These are phyloP conservation scores for Drosophila lutescens DNA, from an alignment of 2,888 invertebrate species.

Conservation along the genomic window DNA sequence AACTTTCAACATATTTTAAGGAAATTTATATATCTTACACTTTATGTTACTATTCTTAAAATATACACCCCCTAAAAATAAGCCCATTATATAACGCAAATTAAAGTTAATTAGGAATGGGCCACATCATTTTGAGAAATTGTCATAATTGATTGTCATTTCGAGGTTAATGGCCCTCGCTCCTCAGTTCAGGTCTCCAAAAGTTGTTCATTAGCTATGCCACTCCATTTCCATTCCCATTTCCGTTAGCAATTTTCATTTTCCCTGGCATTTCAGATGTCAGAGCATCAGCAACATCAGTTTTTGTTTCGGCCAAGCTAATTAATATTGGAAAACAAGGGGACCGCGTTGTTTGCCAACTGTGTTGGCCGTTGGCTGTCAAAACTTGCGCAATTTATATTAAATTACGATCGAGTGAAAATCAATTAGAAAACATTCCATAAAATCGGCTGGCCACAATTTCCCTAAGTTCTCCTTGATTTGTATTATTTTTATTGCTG, in stretches of 20 bases:
- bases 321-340: conserved; percentile 38
- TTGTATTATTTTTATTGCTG: neutral
- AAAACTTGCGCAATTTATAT: conserved; percentile 77
- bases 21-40: neutral
- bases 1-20: too few relatives aligned
- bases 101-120: conserved; percentile 26
- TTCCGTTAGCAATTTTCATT: conserved; percentile 35
- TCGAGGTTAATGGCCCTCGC: conserved; percentile 35
- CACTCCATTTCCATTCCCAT: conserved; percentile 33
- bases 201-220: conserved; percentile 30
- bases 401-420: conserved; percentile 67
- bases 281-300: conserved; percentile 41
- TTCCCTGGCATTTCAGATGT: conserved; percentile 38
- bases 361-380: conserved; percentile 67
- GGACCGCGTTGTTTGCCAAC: conserved; percentile 36
- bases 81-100: conserved; percentile 11
- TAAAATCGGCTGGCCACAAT: conserved; percentile 65
- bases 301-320: conserved; percentile 23
- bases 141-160: conserved; percentile 68
- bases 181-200: conserved; percentile 1
- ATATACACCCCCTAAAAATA: conserved; percentile 3
- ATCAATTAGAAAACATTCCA: conserved; percentile 71
- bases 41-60: neutral
- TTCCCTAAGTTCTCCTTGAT: conserved; percentile 15
- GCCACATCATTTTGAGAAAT: conserved; percentile 46